Base-by-base conservation (phyloP, 2,113 vertebrate genomes). In the Laterallus jamaicensis region DNA sequence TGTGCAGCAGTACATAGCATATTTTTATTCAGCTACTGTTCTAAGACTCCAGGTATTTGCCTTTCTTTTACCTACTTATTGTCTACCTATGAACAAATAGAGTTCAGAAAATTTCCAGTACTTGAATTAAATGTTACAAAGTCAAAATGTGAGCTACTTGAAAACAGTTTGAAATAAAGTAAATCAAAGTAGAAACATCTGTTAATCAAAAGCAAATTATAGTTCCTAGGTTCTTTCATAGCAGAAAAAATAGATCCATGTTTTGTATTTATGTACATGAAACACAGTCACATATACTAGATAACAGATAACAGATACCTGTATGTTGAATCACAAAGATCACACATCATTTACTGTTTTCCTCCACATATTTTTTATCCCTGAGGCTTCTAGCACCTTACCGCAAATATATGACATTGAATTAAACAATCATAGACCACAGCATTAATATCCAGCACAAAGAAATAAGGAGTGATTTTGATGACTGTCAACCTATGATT, bases 1-100 rank as follows among this genome's bases (percentile, higher is more conserved):
- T 85, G 54, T 96, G 79, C 69, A 92, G 52, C 42, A 54, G n/a
- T 64, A 95, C 82, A 90, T 39, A 94, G 28, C 6, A 35, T 44
- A 86, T 77, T 95, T 95, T 86, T 82, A 66, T 89, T 91, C 92
- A 87, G 58, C 54, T 97, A 12, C 86, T 95, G 91, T 90, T 66
- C 81, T 66, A 68, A 92, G 80, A 82, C n/a, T 69, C 80, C 66
- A 81, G 22, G 15, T 76, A 86, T 96, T 96, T 92, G 6, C 71
- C 50, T 78, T 76, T 76, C 17, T 88, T 93, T 24, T 20, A 87
- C 11, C 16, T 60, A 24, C 60, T 68, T 80, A 56, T 22, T 87
- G 32, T 56, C 49, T 59, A n/a, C 8, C 17, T 73, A 64, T 44
- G 31, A 92, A 67, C 6, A 91, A 94, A 86, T 32, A 15, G 5